Percentiles rank a stretch among this genome's conserved stretches.
These are phyloP conservation scores for Indicator indicator DNA, from an alignment of 2,113 vertebrate genomes.

Conservation along the genomic window DNA sequence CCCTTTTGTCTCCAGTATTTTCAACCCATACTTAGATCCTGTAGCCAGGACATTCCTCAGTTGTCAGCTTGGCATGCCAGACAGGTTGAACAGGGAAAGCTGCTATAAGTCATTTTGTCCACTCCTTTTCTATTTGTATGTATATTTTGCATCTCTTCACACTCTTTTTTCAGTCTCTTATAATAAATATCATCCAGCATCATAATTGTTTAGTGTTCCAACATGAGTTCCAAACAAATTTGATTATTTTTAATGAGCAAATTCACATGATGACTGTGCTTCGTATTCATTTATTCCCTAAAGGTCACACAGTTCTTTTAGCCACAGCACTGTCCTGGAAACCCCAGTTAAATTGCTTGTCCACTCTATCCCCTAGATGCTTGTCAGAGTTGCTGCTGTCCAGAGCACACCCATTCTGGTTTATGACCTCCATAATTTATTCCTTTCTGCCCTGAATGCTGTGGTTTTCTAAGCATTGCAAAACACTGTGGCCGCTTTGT, in stretches of 20 bases:
- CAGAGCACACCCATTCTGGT: neutral
- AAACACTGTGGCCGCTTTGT: neutral
- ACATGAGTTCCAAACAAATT: neutral
- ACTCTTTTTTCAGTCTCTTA: neutral
- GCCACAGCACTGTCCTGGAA: neutral
- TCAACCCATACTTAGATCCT: neutral
- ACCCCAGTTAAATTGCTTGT: neutral
- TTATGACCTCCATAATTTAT: slow-evolving; percentile 6
- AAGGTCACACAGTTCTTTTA: neutral
- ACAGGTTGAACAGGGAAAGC: neutral
- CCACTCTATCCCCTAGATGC: neutral
- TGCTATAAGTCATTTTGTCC: neutral
- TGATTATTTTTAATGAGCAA: neutral
- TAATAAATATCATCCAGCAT: neutral
- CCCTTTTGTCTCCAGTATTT: neutral
- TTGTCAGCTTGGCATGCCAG: neutral
- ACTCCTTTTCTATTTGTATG: neutral
- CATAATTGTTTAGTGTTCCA: neutral
- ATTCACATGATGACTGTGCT: neutral
- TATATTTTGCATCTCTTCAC: neutral
- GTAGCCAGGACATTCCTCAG: neutral
- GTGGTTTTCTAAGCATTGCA: neutral
- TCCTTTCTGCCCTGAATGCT: neutral
- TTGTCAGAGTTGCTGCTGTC: slow-evolving; percentile 13
- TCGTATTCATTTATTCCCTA: neutral